Evolutionary conservation across 2,888 invertebrate species (phyloP), one percentile per base, ranked within the genome.

Genomic region (Drosophila kuntzei): DNA sequence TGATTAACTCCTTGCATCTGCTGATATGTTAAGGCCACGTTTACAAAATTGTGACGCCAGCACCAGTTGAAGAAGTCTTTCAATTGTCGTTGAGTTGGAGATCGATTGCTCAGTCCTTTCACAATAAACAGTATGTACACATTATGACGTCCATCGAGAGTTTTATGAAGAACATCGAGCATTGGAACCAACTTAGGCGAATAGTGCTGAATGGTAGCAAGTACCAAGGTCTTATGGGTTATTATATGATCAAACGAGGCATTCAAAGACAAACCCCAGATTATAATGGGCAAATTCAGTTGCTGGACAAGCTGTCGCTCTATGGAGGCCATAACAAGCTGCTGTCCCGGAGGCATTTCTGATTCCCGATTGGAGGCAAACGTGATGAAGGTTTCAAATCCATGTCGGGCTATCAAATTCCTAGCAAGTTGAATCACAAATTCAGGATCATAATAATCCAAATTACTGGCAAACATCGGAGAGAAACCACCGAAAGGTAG

Each of bases 51-150:
- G 3, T 59, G 12, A 0, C 2, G 22, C 76, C 76, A 77, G 43
- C 76, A 77, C 66, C 75, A 74, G 32, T 6, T 9, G 12, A 77
- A 77, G 3, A 77, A 67, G 1, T 37, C 7, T 1, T 29, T 41
- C 25, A 76, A 9, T 14, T 69, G 43, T 3, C 18, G 12, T 9
- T 2, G 4, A 0, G 50, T 53, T 9, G 60, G 65, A 2, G 25
- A n/a, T 0, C 2, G 3, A 8, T 43, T 36, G 0, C 14, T 16
- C 20, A 46, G 11, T 36, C 43, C 39, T 4, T 32, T 60, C 11
- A 61, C 12, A 2, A 71, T 67, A 22, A 77, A 77, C 0, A 77
- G 43, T 16, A 77, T 39, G 1, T 61, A 58, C 0, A 57, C 58
- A 20, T 74, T 39, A 12, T 71, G 79, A 2, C 59, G 58, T 7